Percentiles rank a stretch among this genome's conserved stretches.
Evolutionary conservation across 2,797 vertebrate genomes (phyloP).

Genomic region (Rhinichthys osculus): DNA sequence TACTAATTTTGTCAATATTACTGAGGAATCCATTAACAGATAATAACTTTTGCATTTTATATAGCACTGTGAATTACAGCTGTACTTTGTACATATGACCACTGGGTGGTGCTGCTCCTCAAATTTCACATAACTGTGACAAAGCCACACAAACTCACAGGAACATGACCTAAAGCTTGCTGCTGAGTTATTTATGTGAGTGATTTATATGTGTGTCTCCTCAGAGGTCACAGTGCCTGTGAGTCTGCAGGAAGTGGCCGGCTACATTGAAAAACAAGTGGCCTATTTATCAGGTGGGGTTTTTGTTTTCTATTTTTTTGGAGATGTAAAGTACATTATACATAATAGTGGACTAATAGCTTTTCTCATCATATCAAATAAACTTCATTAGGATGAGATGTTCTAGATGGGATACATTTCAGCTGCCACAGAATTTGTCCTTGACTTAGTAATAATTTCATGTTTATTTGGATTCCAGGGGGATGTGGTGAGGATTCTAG

Average conservation of each 20-base stretch:
- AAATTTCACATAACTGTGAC: background rate
- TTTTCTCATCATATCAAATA: background rate
- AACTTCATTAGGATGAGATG: background rate
- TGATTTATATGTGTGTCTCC: conserved; percentile 35
- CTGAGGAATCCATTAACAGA: conserved; percentile 5
- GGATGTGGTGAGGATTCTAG: conserved; percentile 91
- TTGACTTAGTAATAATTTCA: background rate
- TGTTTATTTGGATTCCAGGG: conserved; percentile 74
- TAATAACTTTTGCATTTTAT: background rate
- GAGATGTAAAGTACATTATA: background rate
- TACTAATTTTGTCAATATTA: background rate
- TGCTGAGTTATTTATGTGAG: background rate
- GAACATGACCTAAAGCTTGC: background rate
- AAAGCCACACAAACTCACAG: background rate
- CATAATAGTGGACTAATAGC: background rate
- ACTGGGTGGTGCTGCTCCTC: conserved; percentile 28
- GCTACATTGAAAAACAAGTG: conserved; percentile 91
- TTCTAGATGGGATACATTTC: accelerated
- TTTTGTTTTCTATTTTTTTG: conserved; percentile 2
- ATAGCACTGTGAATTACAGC: background rate
- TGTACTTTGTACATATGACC: conserved; percentile 25
- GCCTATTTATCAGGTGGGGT: conserved; percentile 94
- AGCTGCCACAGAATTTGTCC: too few species aligned
- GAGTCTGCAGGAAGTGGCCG: conserved; percentile 86
- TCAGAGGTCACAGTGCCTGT: conserved; percentile 83